Evolutionary conservation across 2,113 vertebrate species (phyloP).

Genomic region (western clawed frog (Xenopus tropicalis)): UCB_Xtro_10.0 CM004444.2:167986001-167986500

Average conservation of each 20-base stretch:
- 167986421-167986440: too few relatives aligned
- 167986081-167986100: constrained; percentile 94
- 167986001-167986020: constrained; percentile 98
- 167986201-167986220: constrained; percentile 91
- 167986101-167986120: constrained; percentile 97
- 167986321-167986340: too few relatives aligned
- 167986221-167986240: constrained; percentile 91
- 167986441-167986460: too few relatives aligned
- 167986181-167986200: constrained; percentile 96
- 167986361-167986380: too few relatives aligned
- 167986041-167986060: constrained; percentile 99
- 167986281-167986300: constrained; percentile 89
- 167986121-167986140: constrained; percentile 97
- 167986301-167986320: not conserved
- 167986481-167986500: too few relatives aligned
- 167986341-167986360: too few relatives aligned
- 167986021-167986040: constrained; percentile 98
- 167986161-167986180: constrained; percentile 97
- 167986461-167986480: too few relatives aligned
- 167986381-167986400: too few relatives aligned
- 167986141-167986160: constrained; percentile 95
- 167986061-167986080: constrained; percentile 98
- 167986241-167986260: constrained; percentile 95
- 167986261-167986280: constrained; percentile 87
- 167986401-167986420: too few relatives aligned